A percentile compares a stretch with the other conserved stretches of the same genome.
These are phyloP conservation scores for Latrodectus geometricus DNA, from an alignment of 1,140 invertebrate genomes.

Conservation along the genomic window DNA sequence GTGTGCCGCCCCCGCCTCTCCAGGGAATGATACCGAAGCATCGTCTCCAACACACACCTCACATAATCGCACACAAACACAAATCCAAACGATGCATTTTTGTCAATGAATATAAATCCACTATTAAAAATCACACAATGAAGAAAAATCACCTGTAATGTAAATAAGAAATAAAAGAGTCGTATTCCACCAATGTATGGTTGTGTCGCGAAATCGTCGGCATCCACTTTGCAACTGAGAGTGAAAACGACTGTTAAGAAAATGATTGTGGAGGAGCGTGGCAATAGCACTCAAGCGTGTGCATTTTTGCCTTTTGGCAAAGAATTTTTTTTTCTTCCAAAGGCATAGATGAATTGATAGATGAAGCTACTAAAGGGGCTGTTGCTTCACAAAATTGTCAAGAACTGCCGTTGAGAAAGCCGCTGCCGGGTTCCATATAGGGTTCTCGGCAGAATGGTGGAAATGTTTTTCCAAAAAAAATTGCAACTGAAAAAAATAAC, in stretches of 20 bases:
- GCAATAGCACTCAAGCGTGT: slow-evolving; percentile 30
- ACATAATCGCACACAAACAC: neutral
- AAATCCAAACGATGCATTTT: neutral
- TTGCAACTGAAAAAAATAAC: neutral
- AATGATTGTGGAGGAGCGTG: slow-evolving; percentile 34
- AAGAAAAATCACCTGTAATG: too few species aligned
- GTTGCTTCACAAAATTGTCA: slow-evolving; percentile 18
- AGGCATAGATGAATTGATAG: slow-evolving; percentile 23
- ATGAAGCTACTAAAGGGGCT: slow-evolving; percentile 14
- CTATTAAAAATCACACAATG: too few species aligned
- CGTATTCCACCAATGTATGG: too few species aligned
- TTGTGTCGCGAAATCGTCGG: neutral
- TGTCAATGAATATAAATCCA: too few species aligned
- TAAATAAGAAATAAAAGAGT: too few species aligned
- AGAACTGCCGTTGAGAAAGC: neutral
- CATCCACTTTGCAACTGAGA: slow-evolving; percentile 19
- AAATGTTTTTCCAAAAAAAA: too few species aligned
- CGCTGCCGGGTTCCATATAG: slow-evolving; percentile 6
- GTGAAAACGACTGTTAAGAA: slow-evolving; percentile 39
- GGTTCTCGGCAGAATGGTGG: neutral
- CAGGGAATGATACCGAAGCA: slow-evolving; percentile 30
- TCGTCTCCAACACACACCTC: slow-evolving; percentile 25
- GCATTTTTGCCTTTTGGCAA: slow-evolving; percentile 51
- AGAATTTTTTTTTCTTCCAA: slow-evolving; percentile 31
- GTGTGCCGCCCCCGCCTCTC: slow-evolving; percentile 25